Evolutionary conservation across 2,113 vertebrate genomes (phyloP).

Genomic region (Xiphophorus hellerii): DNA sequence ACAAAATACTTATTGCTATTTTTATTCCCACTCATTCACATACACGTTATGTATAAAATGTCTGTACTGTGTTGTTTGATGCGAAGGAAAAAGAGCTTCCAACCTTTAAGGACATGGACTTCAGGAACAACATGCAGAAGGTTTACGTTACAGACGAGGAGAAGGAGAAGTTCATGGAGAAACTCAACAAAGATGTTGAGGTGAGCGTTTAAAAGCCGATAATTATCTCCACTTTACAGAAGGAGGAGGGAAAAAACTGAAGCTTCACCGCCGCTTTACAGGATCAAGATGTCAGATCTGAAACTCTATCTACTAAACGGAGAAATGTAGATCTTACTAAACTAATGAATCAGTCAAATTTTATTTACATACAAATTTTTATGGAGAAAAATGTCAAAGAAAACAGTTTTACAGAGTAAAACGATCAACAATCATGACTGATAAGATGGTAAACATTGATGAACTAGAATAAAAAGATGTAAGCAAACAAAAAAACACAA

Average conservation of each 20-base stretch:
- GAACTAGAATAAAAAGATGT: no score
- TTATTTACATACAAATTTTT: no score
- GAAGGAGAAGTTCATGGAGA: slow-evolving; percentile 88
- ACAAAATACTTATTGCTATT: no score
- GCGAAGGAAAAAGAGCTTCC: slow-evolving; percentile 88
- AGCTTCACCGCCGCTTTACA: not conserved
- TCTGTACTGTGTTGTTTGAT: not conserved
- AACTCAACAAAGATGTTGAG: slow-evolving; percentile 90
- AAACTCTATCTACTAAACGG: not conserved
- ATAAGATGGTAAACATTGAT: no score
- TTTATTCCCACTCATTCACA: no score
- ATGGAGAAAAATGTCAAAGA: no score
- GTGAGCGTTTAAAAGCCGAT: slow-evolving; percentile 66
- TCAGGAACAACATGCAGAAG: slow-evolving; percentile 91
- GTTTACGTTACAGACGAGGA: slow-evolving; percentile 88
- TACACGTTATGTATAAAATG: no score
- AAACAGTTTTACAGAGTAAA: no score
- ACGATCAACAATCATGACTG: no score
- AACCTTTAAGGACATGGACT: slow-evolving; percentile 91
- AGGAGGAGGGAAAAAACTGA: slow-evolving; percentile 26
- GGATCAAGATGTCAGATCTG: not conserved
- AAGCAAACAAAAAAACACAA: no score
- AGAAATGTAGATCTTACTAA: no score
- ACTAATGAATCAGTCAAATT: no score
- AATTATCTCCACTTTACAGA: slow-evolving; percentile 22